Evolutionary conservation across 2,888 invertebrate genomes (phyloP), one percentile per base, ranked within the genome.

Genomic region (Hoplodrina blanda): DNA sequence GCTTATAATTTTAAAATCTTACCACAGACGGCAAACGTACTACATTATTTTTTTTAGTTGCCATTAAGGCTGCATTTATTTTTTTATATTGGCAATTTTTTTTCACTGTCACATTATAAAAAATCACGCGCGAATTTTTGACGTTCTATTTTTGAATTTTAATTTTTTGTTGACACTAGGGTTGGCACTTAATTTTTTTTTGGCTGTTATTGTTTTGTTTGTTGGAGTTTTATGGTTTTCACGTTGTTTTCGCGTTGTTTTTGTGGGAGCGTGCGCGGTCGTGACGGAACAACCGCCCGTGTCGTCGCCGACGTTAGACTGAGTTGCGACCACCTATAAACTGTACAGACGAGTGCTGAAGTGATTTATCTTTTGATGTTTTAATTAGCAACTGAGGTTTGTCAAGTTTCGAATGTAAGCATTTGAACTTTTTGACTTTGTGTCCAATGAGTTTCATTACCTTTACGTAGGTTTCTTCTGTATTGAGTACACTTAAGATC

Each of bases 11-110:
- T 85, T 62, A 87, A 84, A 85, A 83, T 87, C 95, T 95, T 95
- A 95, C 95, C 95, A 95, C 95, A 85, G 95, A 95, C 86, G 95
- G 95, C 94, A 95, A 95, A 86, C 95, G 94, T 82, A 94, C 92
- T 90, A 95, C 91, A 90, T 92, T 94, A 92, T 92, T 94, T 93
- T 93, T 95, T 95, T 94, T 95, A 86, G 90, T 92, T 90, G 95
- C 92, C 93, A 93, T 92, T 84, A 88, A 84, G 84, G 83, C 85
- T 82, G 83, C 75, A 82, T 84, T 81, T 4, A 74, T 71, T 76
- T 72, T 25, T 88, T 84, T 84, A 50, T 77, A 73, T 76, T 82
- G 64, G 65, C 59, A 75, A 81, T 68, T 82, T 74, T 46, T 37
- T 68, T 17, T 67, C 87, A 88, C 87, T 86, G 77, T 83, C 87